phyloP scores from a whole-genome alignment of 2,888 invertebrate genomes.

The Lochmaea capreae region DNA sequence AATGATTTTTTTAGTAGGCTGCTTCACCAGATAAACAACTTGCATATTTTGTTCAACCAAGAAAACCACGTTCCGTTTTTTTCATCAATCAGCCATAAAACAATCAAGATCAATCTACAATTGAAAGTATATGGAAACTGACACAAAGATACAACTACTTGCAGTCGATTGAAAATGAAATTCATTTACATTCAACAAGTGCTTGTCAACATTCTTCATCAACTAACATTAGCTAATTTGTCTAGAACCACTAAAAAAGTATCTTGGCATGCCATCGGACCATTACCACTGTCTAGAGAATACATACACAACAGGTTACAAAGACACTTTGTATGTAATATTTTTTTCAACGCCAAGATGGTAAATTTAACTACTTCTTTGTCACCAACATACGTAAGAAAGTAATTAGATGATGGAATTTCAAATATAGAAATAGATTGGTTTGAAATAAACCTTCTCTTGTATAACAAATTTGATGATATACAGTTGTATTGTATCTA shows the following conservation, averaged over 20 bases:
- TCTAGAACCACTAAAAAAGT: constrained; percentile 33
- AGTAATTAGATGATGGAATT: not conserved
- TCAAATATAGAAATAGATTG: not conserved
- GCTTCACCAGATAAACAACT: not conserved
- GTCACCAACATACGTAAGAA: not conserved
- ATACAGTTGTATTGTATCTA: too few species aligned
- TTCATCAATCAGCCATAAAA: not conserved
- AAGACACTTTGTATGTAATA: constrained; percentile 1
- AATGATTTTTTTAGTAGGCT: too few species aligned
- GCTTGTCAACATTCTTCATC: constrained; percentile 33
- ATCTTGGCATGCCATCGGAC: constrained; percentile 34
- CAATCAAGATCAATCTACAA: not conserved
- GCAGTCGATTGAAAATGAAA: constrained; percentile 22
- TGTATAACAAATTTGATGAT: too few species aligned
- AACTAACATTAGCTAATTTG: constrained; percentile 44
- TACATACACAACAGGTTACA: not conserved
- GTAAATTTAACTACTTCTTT: not conserved
- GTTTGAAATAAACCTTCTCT: not conserved
- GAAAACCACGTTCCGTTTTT: not conserved
- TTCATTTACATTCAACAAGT: constrained; percentile 35
- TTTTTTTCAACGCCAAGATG: not conserved
- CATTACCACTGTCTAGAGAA: constrained; percentile 42
- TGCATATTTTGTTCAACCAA: not conserved
- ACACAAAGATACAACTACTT: constrained; percentile 10
- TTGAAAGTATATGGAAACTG: constrained; percentile 5